Percentiles rank a stretch among this genome's conserved stretches.
Conservation (phyloP, 2,888 invertebrate species). For the Chromoteleia sp. region DNA sequence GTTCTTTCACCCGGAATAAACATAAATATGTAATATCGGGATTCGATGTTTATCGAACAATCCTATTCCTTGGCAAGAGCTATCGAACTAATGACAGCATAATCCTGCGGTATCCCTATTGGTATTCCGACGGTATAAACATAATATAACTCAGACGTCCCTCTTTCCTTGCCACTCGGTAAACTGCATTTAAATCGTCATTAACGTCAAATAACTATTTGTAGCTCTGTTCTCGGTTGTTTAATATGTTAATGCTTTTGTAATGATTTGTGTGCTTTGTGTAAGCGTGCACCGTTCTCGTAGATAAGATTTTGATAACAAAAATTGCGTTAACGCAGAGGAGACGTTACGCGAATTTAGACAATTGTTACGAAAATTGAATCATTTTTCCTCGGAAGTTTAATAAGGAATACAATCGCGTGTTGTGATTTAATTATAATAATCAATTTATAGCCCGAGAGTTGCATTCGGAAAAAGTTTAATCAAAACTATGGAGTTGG, state of each 20-base stretch:
- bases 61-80: constrained; percentile 27
- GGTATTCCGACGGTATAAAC: constrained; percentile 52
- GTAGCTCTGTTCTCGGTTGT: constrained; percentile 14
- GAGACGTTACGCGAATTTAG: no score
- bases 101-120: constrained; percentile 45
- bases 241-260: constrained; percentile 14
- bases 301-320: no score
- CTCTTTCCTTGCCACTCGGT: constrained; percentile 1
- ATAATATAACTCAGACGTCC: constrained; percentile 43
- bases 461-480: constrained; percentile 35
- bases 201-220: constrained; percentile 48
- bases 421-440: constrained; percentile 22
- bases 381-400: no score
- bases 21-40: constrained; percentile 34
- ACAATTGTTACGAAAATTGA: no score
- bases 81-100: constrained; percentile 54
- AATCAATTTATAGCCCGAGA: constrained; percentile 20
- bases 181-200: constrained; percentile 48
- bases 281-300: no score
- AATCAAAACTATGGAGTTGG: constrained; percentile 17
- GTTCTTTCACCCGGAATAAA: constrained; percentile 37
- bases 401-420: no score
- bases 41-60: constrained; percentile 23
- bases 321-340: no score
- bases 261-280: not conserved